These are phyloP conservation scores for Tipula unca DNA, from an alignment of 2,888 invertebrate genomes.

Conservation along the genomic window DNA sequence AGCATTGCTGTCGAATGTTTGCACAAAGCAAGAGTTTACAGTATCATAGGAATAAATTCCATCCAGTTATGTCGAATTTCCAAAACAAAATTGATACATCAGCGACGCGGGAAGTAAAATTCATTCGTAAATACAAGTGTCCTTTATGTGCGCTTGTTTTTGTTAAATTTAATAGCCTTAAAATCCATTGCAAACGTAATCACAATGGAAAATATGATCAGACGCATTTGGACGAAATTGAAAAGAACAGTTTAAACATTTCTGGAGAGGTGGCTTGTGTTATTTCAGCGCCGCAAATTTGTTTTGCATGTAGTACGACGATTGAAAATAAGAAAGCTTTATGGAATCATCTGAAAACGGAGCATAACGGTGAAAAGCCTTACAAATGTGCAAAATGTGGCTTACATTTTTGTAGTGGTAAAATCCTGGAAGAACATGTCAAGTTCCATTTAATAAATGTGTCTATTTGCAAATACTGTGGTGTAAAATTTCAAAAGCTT, in stretches of 20 bases:
- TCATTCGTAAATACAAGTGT: constrained; percentile 21
- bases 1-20: constrained; percentile 22
- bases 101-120: background rate
- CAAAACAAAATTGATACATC: background rate
- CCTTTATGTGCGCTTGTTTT: constrained; percentile 23
- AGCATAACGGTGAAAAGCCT: constrained; percentile 26
- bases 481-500: constrained; percentile 42
- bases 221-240: background rate
- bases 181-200: constrained; percentile 24
- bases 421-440: constrained; percentile 47
- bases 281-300: background rate
- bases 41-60: constrained; percentile 20
- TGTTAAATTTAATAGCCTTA: constrained; percentile 22
- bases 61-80: background rate
- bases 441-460: constrained; percentile 38
- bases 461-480: constrained; percentile 43
- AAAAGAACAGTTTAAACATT: background rate
- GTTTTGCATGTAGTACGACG: constrained; percentile 15
- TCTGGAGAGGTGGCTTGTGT: background rate
- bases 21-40: constrained; percentile 21
- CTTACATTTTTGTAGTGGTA: constrained; percentile 46
- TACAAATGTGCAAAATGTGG: constrained; percentile 44
- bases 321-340: constrained; percentile 17
- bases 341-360: constrained; percentile 18
- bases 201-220: constrained; percentile 16